Evolutionary conservation across 2,113 vertebrate genomes (phyloP).

Genomic region (Charadrius vociferus): DNA sequence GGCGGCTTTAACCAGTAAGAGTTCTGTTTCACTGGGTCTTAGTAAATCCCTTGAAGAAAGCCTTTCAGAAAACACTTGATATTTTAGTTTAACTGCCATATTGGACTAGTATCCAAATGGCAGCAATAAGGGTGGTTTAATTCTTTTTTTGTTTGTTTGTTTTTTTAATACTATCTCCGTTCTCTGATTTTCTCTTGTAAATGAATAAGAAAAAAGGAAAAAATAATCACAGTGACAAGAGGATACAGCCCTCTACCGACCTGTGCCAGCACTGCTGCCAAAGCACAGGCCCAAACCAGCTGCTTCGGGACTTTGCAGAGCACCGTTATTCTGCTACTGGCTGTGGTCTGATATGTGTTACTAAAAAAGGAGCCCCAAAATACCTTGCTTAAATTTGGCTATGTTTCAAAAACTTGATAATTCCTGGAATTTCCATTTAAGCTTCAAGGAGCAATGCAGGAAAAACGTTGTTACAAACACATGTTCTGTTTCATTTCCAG

Average conservation of each 20-base stretch:
- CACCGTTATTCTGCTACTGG: fast-evolving
- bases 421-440: not conserved
- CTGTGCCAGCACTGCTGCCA: not conserved
- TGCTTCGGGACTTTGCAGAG: not conserved
- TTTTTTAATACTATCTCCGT: not conserved
- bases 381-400: not conserved
- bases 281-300: not conserved
- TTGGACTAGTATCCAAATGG: no score
- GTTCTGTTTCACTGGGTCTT: not conserved
- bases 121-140: not conserved
- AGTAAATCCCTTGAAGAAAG: not conserved
- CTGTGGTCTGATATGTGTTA: not conserved
- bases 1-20: not conserved
- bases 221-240: not conserved
- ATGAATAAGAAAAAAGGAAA: not conserved
- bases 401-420: not conserved
- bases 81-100: not conserved
- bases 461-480: not conserved
- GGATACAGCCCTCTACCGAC: not conserved
- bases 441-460: not conserved
- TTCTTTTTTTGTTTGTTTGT: no score
- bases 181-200: not conserved
- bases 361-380: not conserved
- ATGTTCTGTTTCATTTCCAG: not conserved
- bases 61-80: not conserved